Evolutionary conservation across 2,113 vertebrate genomes (phyloP).

Genomic region (Platichthys flesus): DNA sequence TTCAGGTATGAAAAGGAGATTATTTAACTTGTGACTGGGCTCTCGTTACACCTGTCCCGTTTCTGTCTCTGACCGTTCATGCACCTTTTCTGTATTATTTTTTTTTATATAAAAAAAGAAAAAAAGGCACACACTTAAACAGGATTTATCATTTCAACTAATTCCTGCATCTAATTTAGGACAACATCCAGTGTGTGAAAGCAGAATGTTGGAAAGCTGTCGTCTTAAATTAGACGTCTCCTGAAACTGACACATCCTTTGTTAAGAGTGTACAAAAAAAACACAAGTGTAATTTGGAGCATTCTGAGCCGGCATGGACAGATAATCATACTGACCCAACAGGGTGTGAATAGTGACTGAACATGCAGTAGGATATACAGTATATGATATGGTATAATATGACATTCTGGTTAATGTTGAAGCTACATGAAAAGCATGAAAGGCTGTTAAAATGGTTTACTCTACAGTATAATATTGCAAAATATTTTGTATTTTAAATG

Average conservation of each 20-base stretch:
- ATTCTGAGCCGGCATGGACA: constrained; percentile 38
- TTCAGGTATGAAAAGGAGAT: constrained; percentile 60
- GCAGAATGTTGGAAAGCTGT: constrained; percentile 1
- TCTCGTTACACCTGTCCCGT: constrained; percentile 67
- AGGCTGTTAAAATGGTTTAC: constrained; percentile 86
- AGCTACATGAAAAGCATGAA: constrained; percentile 88
- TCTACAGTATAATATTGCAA: constrained; percentile 86
- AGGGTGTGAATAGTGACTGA: constrained; percentile 64
- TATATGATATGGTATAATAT: constrained; percentile 73
- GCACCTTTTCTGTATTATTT: constrained; percentile 73
- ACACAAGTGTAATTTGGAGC: constrained; percentile 45
- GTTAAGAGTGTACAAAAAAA: constrained; percentile 31
- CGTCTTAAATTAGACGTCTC: constrained; percentile 42
- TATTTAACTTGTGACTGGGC: constrained; percentile 69
- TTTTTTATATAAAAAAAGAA: constrained; percentile 24
- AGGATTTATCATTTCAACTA: constrained; percentile 46
- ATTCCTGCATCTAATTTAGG: constrained; percentile 31
- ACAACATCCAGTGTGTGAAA: constrained; percentile 1
- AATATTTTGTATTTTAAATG: constrained; percentile 93
- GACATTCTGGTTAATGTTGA: constrained; percentile 83
- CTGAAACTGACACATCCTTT: constrained; percentile 30
- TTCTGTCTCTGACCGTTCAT: constrained; percentile 61
- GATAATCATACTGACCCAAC: constrained; percentile 22
- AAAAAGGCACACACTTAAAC: constrained; percentile 37
- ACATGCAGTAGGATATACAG: constrained; percentile 61